These are phyloP conservation scores for Pseudococcus viburni DNA, from an alignment of 2,888 invertebrate species.

Conservation along the genomic window DNA sequence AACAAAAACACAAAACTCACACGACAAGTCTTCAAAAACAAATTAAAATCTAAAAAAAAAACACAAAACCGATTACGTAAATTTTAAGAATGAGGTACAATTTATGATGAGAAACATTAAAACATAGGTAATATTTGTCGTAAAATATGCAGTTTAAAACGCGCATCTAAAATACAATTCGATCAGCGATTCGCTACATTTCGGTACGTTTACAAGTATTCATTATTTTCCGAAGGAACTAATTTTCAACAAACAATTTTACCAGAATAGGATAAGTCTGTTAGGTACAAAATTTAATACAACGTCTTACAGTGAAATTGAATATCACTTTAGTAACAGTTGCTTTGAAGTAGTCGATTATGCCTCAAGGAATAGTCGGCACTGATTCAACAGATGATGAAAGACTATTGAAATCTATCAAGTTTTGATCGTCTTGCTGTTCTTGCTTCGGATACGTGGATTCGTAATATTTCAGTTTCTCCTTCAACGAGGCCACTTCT, in stretches of 20 bases:
- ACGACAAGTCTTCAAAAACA: not conserved
- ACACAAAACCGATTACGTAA: not conserved
- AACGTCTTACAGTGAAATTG: not conserved
- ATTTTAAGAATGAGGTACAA: not conserved
- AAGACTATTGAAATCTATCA: slow-evolving; percentile 64
- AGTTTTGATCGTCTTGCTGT: slow-evolving; percentile 54
- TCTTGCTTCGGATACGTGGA: slow-evolving; percentile 53
- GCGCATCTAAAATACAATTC: too few relatives aligned
- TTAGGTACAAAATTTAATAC: too few relatives aligned
- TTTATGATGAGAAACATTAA: not conserved
- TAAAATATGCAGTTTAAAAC: not conserved
- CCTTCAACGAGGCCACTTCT: slow-evolving; percentile 73
- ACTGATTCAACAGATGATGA: slow-evolving; percentile 58
- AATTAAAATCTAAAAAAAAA: too few relatives aligned
- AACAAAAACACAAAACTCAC: not conserved
- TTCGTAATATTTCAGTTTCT: slow-evolving; percentile 69
- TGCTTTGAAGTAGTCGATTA: not conserved
- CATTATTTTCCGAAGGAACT: not conserved
- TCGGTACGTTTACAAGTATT: too few relatives aligned
- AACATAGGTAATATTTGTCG: not conserved
- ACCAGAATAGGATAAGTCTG: not conserved
- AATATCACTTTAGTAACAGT: not conserved
- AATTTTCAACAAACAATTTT: not conserved
- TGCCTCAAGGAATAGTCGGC: slow-evolving; percentile 28
- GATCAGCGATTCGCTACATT: too few relatives aligned